phyloP scores from a whole-genome alignment of 2,113 vertebrate species.

The Recurvirostra avosetta region DNA sequence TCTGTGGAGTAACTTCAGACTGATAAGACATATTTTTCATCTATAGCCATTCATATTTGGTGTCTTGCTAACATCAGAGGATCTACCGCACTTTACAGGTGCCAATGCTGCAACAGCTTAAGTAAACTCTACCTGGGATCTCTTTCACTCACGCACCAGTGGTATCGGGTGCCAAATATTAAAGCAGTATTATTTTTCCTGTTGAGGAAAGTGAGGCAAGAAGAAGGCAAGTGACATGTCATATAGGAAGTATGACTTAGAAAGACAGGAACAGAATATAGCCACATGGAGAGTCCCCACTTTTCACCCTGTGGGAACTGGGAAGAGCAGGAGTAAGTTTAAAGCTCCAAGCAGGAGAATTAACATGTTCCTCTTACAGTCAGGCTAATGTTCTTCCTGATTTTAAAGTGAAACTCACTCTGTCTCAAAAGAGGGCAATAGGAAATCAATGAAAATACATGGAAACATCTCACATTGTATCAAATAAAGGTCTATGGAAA shows the following conservation, averaged over 20 bases:
- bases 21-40: not conserved
- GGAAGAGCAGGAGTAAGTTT: not conserved
- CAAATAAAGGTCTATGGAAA: not conserved
- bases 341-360: not conserved
- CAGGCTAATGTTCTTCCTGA: not conserved
- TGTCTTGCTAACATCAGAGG: not conserved
- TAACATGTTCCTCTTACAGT: not conserved
- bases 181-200: not conserved
- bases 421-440: not conserved
- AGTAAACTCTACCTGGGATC: not conserved
- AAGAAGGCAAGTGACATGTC: not conserved
- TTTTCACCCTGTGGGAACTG: not conserved
- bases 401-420: not conserved
- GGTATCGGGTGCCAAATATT: not conserved
- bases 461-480: not conserved
- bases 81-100: not conserved
- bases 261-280: not conserved
- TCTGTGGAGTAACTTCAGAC: not conserved
- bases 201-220: not conserved
- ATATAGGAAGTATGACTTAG: not conserved
- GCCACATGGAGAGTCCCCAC: not conserved
- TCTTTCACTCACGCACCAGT: not conserved
- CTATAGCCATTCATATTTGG: not conserved
- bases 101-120: not conserved
- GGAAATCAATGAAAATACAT: constrained; percentile 44